Percentiles rank a stretch among this genome's conserved stretches.
Conservation (phyloP, 64 coral and sea anemone genomes). For the Porites australiensis region DNA sequence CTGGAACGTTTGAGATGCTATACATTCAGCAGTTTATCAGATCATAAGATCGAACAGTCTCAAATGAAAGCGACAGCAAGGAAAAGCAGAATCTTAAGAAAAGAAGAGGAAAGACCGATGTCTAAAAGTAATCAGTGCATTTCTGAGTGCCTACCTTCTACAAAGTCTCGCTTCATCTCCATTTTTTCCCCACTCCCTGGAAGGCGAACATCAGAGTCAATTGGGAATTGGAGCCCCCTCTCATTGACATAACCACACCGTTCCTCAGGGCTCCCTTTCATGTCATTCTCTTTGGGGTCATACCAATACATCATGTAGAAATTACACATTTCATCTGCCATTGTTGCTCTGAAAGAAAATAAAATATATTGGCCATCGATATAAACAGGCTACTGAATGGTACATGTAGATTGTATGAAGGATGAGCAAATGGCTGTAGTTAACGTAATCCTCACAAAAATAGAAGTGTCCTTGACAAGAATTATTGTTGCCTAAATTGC, state of each 20-base stretch:
- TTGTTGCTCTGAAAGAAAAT: constrained; percentile 76
- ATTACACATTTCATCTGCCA: constrained; percentile 98
- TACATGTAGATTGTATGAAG: background rate
- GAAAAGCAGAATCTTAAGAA: background rate
- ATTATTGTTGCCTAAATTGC: too few relatives aligned
- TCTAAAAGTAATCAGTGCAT: background rate
- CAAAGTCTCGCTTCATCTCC: constrained; percentile 89
- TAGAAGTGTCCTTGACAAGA: too few relatives aligned
- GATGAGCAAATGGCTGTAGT: background rate
- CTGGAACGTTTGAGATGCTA: background rate
- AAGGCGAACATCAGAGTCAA: constrained; percentile 76
- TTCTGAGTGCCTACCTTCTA: background rate
- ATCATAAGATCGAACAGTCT: background rate
- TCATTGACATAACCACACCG: constrained; percentile 26
- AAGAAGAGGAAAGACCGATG: background rate
- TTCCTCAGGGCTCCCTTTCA: background rate
- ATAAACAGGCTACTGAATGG: background rate
- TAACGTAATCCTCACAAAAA: too few relatives aligned
- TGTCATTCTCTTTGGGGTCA: constrained; percentile 17
- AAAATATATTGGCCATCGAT: background rate
- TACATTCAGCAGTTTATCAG: background rate
- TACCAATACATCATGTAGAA: constrained; percentile 99
- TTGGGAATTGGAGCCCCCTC: constrained; percentile 46
- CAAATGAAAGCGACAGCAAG: constrained; percentile 46
- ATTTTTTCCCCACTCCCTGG: constrained; percentile 77